phyloP scores from a whole-genome alignment of 2,797 vertebrate genomes.

The Nannoperca australis region DNA sequence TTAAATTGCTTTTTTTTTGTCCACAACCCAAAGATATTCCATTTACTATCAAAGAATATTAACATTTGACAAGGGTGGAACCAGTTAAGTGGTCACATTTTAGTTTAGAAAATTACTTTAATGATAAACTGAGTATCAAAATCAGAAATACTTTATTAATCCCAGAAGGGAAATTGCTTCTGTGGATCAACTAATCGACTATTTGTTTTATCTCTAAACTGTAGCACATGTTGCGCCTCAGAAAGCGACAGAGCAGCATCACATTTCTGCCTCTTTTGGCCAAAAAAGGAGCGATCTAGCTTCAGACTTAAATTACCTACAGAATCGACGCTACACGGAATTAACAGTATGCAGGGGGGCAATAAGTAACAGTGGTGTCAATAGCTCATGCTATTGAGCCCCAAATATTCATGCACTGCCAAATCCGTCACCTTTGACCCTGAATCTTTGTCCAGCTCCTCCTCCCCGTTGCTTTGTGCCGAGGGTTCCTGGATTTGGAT shows the following conservation, averaged over 20 bases:
- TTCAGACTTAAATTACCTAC: background rate
- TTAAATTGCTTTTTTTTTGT: no score
- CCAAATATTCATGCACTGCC: background rate
- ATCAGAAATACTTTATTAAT: no score
- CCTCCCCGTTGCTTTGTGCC: conserved; percentile 56
- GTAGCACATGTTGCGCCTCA: no score
- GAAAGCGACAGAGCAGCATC: background rate
- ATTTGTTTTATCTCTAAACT: background rate
- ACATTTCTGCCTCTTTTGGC: background rate
- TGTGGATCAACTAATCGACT: background rate
- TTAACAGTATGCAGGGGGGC: no score
- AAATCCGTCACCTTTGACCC: conserved; percentile 78
- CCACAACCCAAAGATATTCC: no score
- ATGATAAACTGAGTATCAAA: no score
- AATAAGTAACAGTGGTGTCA: background rate
- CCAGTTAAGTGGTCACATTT: background rate
- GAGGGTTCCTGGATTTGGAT: conserved; percentile 47
- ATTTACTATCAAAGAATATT: no score
- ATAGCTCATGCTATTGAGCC: no score
- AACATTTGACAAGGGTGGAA: no score
- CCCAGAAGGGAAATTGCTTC: no score
- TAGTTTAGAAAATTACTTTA: background rate
- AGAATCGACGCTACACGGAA: background rate
- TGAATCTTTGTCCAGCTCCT: conserved; percentile 76
- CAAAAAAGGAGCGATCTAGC: background rate